Base-by-base conservation (phyloP, 2,888 invertebrate genomes). In the Litoditis marina region DNA sequence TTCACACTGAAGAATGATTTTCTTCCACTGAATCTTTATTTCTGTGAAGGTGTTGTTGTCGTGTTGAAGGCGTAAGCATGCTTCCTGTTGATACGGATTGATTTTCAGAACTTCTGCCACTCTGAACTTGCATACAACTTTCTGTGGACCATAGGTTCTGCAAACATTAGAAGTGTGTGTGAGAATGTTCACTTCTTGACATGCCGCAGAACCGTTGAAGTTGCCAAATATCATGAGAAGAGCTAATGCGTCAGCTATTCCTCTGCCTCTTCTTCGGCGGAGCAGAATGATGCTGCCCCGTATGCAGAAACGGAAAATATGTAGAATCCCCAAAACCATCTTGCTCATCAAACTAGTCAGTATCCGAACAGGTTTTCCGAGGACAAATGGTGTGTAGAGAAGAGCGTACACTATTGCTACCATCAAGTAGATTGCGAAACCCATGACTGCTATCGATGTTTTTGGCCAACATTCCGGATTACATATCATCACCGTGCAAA, bases 381-480 rank as follows among this genome's bases (percentile, higher is more conserved):
- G 11, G 11, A 47, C 19, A 19, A 47, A 11, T 22, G 47, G 47
- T 13, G n/a, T 8, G 13, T 47, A 16, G 47, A 47, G 19, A 19
- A 47, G 11, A 13, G 22, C 47, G 30, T 62, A 56, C 19, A 39
- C 6, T 2, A 31, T 2, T n/a, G 36, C 42, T 2, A 39, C 2
- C 2, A 55, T 25, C 1, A 36, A 7, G 19, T 56, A 65, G 19
- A 61, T 6, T 1, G 28, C 8, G 6, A 50, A 1, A 11, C 27
- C 42, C 5, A 31, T 5, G 36, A 49, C 60, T 16, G 25, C 22
- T 11, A 56, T 61, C 16, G 65, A 56, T 34, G 22, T 32, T 25
- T 3, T 27, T 51, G 61, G 60, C 52, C 36, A 46, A 34, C 65
- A 65, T 50, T 59, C 59, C 16, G 59, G 63, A n/a, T 63, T 59